These are phyloP conservation scores for Tolmerus cingulatus DNA, from an alignment of 2,888 invertebrate species.

Conservation along the genomic window DNA sequence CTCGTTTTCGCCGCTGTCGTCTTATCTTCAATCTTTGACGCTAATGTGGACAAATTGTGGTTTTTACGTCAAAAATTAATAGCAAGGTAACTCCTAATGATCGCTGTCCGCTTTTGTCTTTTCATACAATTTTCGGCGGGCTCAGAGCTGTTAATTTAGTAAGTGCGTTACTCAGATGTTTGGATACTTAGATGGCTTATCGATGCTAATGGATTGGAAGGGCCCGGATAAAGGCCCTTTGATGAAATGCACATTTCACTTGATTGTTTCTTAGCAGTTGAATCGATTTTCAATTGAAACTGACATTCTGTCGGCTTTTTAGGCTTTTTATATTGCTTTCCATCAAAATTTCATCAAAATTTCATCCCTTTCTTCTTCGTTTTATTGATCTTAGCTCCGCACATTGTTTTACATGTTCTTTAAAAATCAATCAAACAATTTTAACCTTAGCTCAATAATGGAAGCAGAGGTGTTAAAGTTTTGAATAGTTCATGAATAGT, in stretches of 20 bases:
- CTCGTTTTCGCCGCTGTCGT: conserved; percentile 24
- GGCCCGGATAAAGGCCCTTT: conserved; percentile 16
- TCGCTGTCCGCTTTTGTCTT: conserved; percentile 29
- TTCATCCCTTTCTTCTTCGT: background rate
- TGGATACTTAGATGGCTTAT: conserved; percentile 45
- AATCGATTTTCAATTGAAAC: conserved; percentile 29
- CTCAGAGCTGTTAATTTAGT: conserved; percentile 48
- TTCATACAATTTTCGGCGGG: conserved; percentile 3
- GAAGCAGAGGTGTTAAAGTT: background rate
- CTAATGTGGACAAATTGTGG: conserved; percentile 57
- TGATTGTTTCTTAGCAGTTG: background rate
- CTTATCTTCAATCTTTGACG: conserved; percentile 55
- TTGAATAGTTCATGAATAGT: background rate
- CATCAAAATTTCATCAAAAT: background rate
- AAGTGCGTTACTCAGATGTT: conserved; percentile 48
- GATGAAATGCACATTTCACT: conserved; percentile 36
- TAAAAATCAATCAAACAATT: background rate
- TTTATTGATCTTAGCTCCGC: background rate
- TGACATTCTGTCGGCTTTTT: background rate
- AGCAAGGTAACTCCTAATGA: conserved; percentile 42
- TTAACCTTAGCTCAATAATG: background rate
- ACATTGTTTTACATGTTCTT: background rate
- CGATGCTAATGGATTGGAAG: conserved; percentile 49
- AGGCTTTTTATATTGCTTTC: background rate
- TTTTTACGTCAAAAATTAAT: conserved; percentile 51